Evolutionary conservation across 1,140 invertebrate genomes (phyloP).

Genomic region (Littorina saxatilis): DNA sequence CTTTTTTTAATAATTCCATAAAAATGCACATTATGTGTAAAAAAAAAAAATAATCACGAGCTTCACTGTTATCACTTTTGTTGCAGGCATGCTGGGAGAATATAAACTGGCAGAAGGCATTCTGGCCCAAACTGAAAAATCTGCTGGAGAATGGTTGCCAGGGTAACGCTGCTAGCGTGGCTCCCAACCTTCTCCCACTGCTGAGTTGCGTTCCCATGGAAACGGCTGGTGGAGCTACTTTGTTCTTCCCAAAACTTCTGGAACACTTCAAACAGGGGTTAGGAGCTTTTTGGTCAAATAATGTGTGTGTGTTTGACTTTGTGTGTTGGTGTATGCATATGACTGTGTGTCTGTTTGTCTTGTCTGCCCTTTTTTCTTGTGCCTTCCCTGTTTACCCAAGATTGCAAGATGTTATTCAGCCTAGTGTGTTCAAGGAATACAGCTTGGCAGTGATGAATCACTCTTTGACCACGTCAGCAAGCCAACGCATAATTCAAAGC

Average conservation of each 20-base stretch:
- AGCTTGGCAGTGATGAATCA: no score
- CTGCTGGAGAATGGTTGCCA: conserved; percentile 82
- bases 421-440: no score
- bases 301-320: no score
- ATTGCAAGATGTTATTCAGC: not conserved
- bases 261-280: conserved; percentile 82
- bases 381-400: not conserved
- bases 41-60: no score
- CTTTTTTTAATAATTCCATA: no score
- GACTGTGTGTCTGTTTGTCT: no score
- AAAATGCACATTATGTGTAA: no score
- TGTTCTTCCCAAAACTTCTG: conserved; percentile 84
- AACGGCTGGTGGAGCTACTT: conserved; percentile 75
- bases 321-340: no score
- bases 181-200: conserved; percentile 85
- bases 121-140: conserved; percentile 84
- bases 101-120: conserved; percentile 83
- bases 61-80: no score
- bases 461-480: no score
- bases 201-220: conserved; percentile 83
- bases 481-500: no score
- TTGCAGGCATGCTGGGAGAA: conserved; percentile 82
- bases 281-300: conserved; percentile 40
- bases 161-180: conserved; percentile 83
- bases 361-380: not conserved